Evolutionary conservation across 2,888 invertebrate genomes (phyloP).

Genomic region (Terebella lapidaria): DNA sequence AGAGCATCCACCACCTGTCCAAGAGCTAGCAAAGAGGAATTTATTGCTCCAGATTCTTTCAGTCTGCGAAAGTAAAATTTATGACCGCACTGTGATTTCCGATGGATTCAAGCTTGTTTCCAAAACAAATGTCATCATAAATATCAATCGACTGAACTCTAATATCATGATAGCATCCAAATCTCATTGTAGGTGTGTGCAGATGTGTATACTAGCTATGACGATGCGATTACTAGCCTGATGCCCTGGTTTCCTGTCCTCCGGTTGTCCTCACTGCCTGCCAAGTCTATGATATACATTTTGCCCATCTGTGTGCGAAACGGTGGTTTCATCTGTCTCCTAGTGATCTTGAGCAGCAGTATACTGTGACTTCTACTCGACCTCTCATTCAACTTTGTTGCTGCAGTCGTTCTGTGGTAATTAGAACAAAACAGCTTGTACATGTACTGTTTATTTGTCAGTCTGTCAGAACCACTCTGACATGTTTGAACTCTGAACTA

Average conservation of each 20-base stretch:
- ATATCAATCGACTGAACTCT: too few relatives aligned
- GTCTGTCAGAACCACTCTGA: background rate
- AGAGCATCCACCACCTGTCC: conserved; percentile 49
- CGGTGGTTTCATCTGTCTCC: conserved; percentile 23
- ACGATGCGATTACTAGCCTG: conserved; percentile 32
- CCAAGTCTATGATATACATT: conserved; percentile 46
- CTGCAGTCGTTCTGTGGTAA: conserved; percentile 38
- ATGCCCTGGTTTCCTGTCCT: conserved; percentile 46
- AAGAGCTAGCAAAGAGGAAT: conserved; percentile 43
- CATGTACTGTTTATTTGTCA: background rate
- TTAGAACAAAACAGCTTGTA: background rate
- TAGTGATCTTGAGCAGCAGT: conserved; percentile 37
- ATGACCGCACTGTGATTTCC: too few relatives aligned
- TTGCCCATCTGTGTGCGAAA: conserved; percentile 35
- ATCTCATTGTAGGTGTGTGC: too few relatives aligned
- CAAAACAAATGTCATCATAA: too few relatives aligned
- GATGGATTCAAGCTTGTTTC: too few relatives aligned
- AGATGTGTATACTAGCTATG: background rate
- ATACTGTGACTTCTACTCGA: conserved; percentile 48
- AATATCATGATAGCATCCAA: too few relatives aligned
- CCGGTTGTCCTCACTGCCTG: conserved; percentile 48
- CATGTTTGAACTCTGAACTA: background rate
- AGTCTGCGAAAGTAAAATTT: conserved; percentile 28
- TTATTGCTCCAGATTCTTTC: conserved; percentile 48
- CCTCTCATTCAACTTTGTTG: conserved; percentile 42